Evolutionary conservation across 92 coral and sea anemone genomes (phyloP).

Genomic region (Epizoanthus ramosus): DNA sequence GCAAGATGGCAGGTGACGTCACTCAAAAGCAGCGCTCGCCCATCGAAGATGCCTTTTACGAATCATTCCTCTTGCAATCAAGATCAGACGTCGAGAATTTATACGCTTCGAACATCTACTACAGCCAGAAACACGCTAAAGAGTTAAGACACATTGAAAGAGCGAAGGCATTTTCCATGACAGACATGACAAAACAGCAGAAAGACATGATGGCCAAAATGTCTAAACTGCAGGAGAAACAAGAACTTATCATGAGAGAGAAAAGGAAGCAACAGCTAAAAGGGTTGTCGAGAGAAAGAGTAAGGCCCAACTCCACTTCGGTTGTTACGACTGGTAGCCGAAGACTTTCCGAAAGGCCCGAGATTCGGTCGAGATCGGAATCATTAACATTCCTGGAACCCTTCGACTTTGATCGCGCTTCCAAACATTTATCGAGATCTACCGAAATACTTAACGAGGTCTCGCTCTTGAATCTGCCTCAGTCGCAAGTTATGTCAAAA

Average conservation of each 20-base stretch:
- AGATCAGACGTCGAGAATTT: constrained; percentile 86
- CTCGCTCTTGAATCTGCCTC: constrained; percentile 42
- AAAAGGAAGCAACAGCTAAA: constrained; percentile 62
- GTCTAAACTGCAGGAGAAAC: constrained; percentile 79
- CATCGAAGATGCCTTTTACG: constrained; percentile 90
- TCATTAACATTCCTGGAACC: constrained; percentile 77
- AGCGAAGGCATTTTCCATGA: constrained; percentile 61
- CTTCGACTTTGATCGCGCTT: constrained; percentile 43
- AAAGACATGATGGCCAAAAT: constrained; percentile 84
- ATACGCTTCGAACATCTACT: constrained; percentile 94
- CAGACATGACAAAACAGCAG: constrained; percentile 74
- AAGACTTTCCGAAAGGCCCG: constrained; percentile 43
- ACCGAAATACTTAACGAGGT: constrained; percentile 55
- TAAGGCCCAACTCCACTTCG: constrained; percentile 84
- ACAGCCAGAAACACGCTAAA: constrained; percentile 88
- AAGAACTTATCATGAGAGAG: constrained; percentile 61
- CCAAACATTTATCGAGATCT: constrained; percentile 66
- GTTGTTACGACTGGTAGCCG: constrained; percentile 62
- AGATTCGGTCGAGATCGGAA: constrained; percentile 68
- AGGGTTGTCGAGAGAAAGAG: constrained; percentile 42
- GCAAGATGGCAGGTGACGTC: constrained; percentile 54
- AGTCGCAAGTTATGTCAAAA: constrained; percentile 45
- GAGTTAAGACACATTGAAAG: constrained; percentile 78
- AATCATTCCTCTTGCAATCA: constrained; percentile 91
- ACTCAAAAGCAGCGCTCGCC: constrained; percentile 86